A percentile compares a stretch with the other conserved stretches of the same genome.
phyloP scores from a whole-genome alignment of 2,797 vertebrate genomes.

The Sciaenops ocellatus region DNA sequence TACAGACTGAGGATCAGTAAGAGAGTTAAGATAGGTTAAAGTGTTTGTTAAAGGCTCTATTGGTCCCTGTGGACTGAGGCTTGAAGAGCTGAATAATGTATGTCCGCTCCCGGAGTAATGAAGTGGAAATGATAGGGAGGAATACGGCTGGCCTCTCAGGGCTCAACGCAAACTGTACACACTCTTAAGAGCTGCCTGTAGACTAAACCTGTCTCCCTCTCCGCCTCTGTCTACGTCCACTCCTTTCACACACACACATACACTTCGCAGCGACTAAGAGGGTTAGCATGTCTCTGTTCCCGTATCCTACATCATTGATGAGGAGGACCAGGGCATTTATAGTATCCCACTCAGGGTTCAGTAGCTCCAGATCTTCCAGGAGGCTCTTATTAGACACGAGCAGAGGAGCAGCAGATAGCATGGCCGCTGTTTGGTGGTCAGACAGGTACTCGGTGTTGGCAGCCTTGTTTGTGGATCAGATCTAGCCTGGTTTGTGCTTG shows the following conservation, averaged over 20 bases:
- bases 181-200: conserved; percentile 84
- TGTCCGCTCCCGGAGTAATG: conserved; percentile 84
- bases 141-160: conserved; percentile 84
- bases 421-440: conserved; percentile 58
- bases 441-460: conserved; percentile 63
- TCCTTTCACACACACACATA: conserved; percentile 27
- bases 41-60: conserved; percentile 86
- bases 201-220: conserved; percentile 69
- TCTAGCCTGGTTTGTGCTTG: conserved; percentile 52
- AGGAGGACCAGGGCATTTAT: conserved; percentile 79
- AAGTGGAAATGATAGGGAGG: conserved; percentile 86
- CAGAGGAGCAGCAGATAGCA: conserved; percentile 38
- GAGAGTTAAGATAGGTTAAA: conserved; percentile 79
- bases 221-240: conserved; percentile 59
- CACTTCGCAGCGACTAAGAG: conserved; percentile 75
- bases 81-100: conserved; percentile 85
- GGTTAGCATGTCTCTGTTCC: conserved; percentile 83
- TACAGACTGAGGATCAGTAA: conserved; percentile 55
- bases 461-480: conserved; percentile 73
- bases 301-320: conserved; percentile 83
- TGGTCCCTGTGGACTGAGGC: conserved; percentile 80
- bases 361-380: conserved; percentile 55
- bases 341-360: conserved; percentile 69
- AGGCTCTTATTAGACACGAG: conserved; percentile 59
- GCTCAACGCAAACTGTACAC: conserved; percentile 82